phyloP scores from a whole-genome alignment of 2,113 vertebrate genomes.

The Nanorana parkeri region DNA sequence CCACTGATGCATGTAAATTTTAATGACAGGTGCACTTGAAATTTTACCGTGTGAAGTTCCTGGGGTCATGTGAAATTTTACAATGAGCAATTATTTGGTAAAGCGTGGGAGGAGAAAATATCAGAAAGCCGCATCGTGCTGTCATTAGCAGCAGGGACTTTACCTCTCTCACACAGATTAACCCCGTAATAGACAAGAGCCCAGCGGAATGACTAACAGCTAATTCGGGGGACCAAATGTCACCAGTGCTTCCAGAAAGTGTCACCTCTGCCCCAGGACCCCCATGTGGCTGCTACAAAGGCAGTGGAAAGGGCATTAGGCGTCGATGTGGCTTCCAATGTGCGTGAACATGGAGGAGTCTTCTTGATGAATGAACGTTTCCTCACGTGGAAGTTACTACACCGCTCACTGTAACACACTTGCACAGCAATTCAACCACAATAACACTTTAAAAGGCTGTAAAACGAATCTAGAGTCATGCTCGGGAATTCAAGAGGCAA shows the following conservation, averaged over 20 bases:
- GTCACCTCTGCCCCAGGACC: not conserved
- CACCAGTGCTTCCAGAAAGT: slow-evolving; percentile 1
- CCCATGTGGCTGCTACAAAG: not conserved
- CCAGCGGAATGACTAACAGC: not conserved
- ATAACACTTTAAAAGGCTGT: not conserved
- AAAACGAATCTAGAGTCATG: too few relatives aligned
- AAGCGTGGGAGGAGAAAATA: not conserved
- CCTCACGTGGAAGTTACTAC: too few relatives aligned
- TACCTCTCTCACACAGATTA: not conserved
- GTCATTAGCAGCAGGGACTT: slow-evolving; percentile 5
- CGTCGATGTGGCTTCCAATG: not conserved
- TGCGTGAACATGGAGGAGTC: not conserved
- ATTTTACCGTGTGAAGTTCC: too few relatives aligned
- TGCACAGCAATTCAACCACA: not conserved
- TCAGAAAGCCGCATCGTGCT: not conserved
- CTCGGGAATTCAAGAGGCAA: too few relatives aligned
- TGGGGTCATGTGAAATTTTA: too few relatives aligned
- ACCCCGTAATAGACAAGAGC: too few relatives aligned
- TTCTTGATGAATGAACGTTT: not conserved
- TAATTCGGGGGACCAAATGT: not conserved
- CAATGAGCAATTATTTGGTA: not conserved
- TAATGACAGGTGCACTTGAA: too few relatives aligned
- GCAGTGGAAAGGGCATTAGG: not conserved
- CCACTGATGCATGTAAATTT: too few relatives aligned
- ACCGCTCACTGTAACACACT: too few relatives aligned